Evolutionary conservation across 2,113 vertebrate species (phyloP), one percentile per base, ranked within the genome.

Genomic region (Esox niger): DNA sequence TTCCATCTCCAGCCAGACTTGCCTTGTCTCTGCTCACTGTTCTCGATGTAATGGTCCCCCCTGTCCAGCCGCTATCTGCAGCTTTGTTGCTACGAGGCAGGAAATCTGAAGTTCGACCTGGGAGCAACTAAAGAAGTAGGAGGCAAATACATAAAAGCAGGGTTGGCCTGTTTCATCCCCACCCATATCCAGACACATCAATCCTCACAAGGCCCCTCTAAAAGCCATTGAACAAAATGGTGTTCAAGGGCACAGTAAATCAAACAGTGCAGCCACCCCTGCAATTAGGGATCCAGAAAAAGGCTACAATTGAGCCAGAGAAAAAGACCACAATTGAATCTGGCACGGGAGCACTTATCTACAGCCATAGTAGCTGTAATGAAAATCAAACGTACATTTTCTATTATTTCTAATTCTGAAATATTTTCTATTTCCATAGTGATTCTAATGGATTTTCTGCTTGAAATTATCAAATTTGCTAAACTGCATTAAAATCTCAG

Each of bases 81-180:
- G 55, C 23, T 66, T 66, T 67, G 70, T 67, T 43, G 73, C 29
- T 25, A 17, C 31, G 33, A 57, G 33, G n/a, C 27, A 35, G 59
- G 27, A 20, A 6, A 33, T 29, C 25, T 43, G 35, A 68, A 67
- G 83, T 82, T 72, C 79, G 78, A 66, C 64, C 56, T 81, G 78
- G 81, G 79, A 76, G 79, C 73, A 67, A 62, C 33, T 33, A 62
- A 27, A 68, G 70, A 55, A 60, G 62, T 38, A 46, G 62, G 66
- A 71, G 71, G 69, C 71, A 62, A 69, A 60, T 46, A 73, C 62
- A 73, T 81, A 63, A 77, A 77, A 75, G 71, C 66, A 38, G 35
- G 69, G 70, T 58, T 33, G 27, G 58, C 66, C 38, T 57, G 54
- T 49, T 73, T 46, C 49, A 75, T 73, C 56, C 43, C 17, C 11